Evolutionary conservation across 2,113 vertebrate species (phyloP), one percentile per base, ranked within the genome.

Genomic region (Chamaetylas fuelleborni): DNA sequence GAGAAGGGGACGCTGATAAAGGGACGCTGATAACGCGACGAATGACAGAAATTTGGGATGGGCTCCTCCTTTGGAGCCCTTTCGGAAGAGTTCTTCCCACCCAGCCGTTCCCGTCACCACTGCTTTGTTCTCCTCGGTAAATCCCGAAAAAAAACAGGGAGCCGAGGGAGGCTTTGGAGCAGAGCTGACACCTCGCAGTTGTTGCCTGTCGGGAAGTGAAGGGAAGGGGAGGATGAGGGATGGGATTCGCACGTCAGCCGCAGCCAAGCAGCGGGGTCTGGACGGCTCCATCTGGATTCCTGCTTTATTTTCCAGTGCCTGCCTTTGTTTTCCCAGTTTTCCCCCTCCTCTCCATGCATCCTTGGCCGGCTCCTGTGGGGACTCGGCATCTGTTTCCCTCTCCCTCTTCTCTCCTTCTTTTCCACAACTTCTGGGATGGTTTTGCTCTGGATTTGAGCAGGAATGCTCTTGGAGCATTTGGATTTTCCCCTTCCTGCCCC

Each of bases 231-330:
- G 64, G 42, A 50, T 2, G 11, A 88, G 88, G 66, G 67, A 72
- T 31, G 71, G 78, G 74, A 72, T 79, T 43, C 2, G 0, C 31
- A 1, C 5, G 4, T 94, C 91, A 40, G 6, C 29, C 11, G 0
- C 66, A 11, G 85, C 66, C 25, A 2, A 82, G 14, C 87, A 47
- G 86, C 81, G 26, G 93, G 92, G 38, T 57, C 51, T 38, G 93
- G 88, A 87, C 8, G 43, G 79, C 84, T 81, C 97, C 97, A 96
- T 97, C 96, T 96, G 97, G 91, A 92, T 93, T 47, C 95, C 58
- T 80, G 92, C 93, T 89, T 43, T 1, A 7, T 56, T 96, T 87
- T 64, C 56, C 5, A 1, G 13, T 0, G 11, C 54, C 45, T 70
- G 86, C 9, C 66, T 94, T 72, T 72, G 38, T 92, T 87, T 89